Conservation (phyloP, 2,113 vertebrate species). For the Phalacrocorax pelagicus region DNA sequence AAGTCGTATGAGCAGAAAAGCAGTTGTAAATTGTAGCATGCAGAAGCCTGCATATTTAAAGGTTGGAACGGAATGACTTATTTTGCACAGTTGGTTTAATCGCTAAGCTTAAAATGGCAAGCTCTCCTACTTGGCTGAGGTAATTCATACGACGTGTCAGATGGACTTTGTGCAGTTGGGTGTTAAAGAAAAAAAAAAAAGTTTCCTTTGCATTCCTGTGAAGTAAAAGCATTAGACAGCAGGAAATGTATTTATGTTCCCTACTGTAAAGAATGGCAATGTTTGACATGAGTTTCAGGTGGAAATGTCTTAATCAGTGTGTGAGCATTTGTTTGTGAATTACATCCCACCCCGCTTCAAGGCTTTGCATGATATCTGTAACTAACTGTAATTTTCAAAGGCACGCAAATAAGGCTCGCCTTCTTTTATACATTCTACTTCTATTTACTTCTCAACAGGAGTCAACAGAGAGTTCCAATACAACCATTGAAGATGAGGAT, state of each 20-base stretch:
- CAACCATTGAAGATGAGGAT: slow-evolving; percentile 97
- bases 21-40: background rate
- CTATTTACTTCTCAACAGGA: slow-evolving; percentile 81
- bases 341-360: slow-evolving; percentile 60
- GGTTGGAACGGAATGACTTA: background rate
- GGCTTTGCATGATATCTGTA: slow-evolving; percentile 73
- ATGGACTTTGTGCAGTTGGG: background rate
- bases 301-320: slow-evolving; percentile 10
- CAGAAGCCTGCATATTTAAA: background rate
- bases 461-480: slow-evolving; percentile 95
- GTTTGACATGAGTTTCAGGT: slow-evolving; percentile 27
- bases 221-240: background rate
- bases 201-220: slow-evolving; percentile 10
- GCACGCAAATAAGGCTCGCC: background rate
- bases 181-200: background rate
- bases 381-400: background rate
- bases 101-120: slow-evolving; percentile 4
- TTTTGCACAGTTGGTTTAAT: background rate
- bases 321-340: slow-evolving; percentile 71
- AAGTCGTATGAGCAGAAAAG: background rate
- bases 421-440: background rate
- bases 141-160: background rate
- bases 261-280: background rate
- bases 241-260: slow-evolving; percentile 21
- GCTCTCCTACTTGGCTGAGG: slow-evolving; percentile 33